phyloP scores from a whole-genome alignment of 2,888 invertebrate species.

The Lathronympha strigana region DNA sequence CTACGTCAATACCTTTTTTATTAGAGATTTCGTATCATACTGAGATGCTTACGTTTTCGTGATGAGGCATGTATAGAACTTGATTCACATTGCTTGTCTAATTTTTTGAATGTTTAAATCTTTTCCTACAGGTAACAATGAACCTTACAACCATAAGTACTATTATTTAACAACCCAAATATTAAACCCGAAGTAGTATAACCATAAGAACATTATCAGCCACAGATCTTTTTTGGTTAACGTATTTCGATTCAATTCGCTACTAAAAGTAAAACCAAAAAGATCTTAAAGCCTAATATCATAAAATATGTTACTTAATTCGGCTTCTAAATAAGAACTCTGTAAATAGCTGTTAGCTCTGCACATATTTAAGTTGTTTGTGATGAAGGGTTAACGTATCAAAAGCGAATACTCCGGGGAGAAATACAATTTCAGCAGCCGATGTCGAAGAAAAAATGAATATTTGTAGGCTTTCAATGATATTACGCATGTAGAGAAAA shows the following conservation, averaged over 20 bases:
- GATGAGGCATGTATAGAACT: no score
- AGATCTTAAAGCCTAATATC: neutral
- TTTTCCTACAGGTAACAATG: no score
- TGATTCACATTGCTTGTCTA: no score
- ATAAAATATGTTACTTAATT: slow-evolving; percentile 15
- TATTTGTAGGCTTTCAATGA: slow-evolving; percentile 36
- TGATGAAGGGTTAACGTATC: slow-evolving; percentile 33
- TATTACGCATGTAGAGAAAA: slow-evolving; percentile 23
- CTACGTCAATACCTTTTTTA: no score
- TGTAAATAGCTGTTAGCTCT: slow-evolving; percentile 36
- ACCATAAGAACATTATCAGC: neutral
- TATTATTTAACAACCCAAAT: no score
- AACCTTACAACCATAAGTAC: no score
- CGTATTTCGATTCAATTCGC: neutral
- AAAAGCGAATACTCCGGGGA: slow-evolving; percentile 26
- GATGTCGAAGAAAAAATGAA: slow-evolving; percentile 28
- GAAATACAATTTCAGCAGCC: slow-evolving; percentile 38
- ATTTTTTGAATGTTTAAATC: no score
- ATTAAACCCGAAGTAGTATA: no score
- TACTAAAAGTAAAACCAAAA: neutral
- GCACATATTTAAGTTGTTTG: slow-evolving; percentile 36
- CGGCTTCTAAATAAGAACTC: slow-evolving; percentile 16
- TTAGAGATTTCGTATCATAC: no score
- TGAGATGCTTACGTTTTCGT: no score
- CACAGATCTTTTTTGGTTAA: neutral